These are phyloP conservation scores for Macrotus californicus DNA, from an alignment of 2,113 vertebrate genomes.

Conservation along the genomic window DNA sequence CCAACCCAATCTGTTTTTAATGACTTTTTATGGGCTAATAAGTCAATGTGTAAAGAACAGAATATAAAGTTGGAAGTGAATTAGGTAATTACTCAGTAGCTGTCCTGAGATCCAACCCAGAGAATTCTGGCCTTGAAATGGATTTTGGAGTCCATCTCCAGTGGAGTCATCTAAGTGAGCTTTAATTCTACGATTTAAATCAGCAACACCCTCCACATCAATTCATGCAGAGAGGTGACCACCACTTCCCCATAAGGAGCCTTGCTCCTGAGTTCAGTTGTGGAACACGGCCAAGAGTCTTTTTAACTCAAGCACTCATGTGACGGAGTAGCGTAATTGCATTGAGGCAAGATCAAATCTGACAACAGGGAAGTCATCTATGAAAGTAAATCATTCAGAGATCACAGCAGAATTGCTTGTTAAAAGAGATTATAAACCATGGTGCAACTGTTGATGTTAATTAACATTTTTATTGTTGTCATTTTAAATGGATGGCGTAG, in stretches of 20 bases:
- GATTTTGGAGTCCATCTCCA: too few species aligned
- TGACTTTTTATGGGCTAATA: background rate
- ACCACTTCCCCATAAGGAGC: constrained; percentile 37
- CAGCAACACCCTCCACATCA: background rate
- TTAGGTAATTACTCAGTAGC: background rate
- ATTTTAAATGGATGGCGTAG: constrained; percentile 56
- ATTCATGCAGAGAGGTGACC: constrained; percentile 21
- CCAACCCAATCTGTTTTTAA: background rate
- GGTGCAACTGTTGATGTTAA: constrained; percentile 45
- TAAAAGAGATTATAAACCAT: constrained; percentile 59
- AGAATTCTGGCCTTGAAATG: background rate
- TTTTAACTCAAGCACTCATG: constrained; percentile 56
- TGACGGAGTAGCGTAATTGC: constrained; percentile 41
- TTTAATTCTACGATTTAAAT: constrained; percentile 58
- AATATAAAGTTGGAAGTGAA: background rate
- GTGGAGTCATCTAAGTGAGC: constrained; percentile 17
- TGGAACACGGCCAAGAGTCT: constrained; percentile 64
- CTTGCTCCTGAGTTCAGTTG: constrained; percentile 42
- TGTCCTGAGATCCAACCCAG: background rate
- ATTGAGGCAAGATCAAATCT: constrained; percentile 59
- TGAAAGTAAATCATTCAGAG: constrained; percentile 67
- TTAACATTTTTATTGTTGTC: constrained; percentile 56
- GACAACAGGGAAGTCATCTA: constrained; percentile 60
- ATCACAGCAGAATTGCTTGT: constrained; percentile 61
- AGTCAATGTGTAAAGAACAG: background rate